Conservation (phyloP, 2,797 vertebrate genomes). For the Xiphophorus birchmanni region DNA sequence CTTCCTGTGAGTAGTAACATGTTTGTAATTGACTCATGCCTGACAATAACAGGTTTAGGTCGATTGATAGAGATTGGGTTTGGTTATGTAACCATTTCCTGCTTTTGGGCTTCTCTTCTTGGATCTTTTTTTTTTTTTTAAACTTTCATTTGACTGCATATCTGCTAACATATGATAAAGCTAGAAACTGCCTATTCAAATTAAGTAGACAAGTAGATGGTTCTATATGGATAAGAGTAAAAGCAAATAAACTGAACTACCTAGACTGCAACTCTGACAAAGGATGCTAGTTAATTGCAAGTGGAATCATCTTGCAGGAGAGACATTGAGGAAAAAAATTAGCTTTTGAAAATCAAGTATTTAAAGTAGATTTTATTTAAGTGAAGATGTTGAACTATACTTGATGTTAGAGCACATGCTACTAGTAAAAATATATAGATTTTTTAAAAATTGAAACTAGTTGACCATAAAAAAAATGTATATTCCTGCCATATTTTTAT, state of each 20-base stretch:
- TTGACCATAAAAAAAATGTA: background rate
- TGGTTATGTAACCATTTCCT: slow-evolving; percentile 3
- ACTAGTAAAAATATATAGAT: background rate
- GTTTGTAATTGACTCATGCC: background rate
- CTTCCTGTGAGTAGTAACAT: background rate
- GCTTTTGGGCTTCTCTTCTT: background rate
- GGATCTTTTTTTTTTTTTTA: slow-evolving; percentile 4
- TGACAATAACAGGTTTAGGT: background rate
- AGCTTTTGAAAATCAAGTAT: background rate
- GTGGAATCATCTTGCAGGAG: background rate
- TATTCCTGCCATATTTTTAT: background rate
- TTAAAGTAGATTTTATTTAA: slow-evolving; percentile 12
- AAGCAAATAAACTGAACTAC: slow-evolving; percentile 34
- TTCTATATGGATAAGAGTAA: background rate
- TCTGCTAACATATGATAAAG: slow-evolving; percentile 19
- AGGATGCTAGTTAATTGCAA: background rate
- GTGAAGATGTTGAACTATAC: background rate
- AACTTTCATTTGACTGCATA: slow-evolving; percentile 19
- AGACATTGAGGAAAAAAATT: background rate
- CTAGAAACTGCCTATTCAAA: slow-evolving; percentile 31
- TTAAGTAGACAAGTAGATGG: background rate
- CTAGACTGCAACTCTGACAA: slow-evolving; percentile 16
- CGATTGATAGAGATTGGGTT: slow-evolving; percentile 7
- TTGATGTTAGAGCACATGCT: slow-evolving; percentile 4
- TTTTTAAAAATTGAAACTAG: background rate